Percentiles rank a stretch among this genome's conserved stretches.
Conservation (phyloP, 2,797 vertebrate genomes). For the Chiroxiphia lanceolata region DNA sequence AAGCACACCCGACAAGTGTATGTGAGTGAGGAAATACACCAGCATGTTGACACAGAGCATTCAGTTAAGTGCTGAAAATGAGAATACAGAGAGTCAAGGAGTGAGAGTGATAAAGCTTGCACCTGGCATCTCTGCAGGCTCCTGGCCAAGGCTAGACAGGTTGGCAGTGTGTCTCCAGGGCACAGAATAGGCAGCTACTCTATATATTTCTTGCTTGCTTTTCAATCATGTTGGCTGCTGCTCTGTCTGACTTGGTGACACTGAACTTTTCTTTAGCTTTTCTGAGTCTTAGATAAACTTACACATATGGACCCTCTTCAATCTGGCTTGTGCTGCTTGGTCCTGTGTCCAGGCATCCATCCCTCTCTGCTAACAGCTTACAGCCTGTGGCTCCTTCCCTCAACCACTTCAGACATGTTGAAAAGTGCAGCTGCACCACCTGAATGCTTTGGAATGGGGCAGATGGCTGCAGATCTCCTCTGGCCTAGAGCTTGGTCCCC, state of each 20-base stretch:
- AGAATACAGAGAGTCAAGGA: neutral
- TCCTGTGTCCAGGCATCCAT: neutral
- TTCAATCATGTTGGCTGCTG: neutral
- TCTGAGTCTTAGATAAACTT: constrained; percentile 5
- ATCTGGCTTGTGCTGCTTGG: neutral
- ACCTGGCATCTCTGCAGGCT: neutral
- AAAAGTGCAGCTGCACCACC: neutral
- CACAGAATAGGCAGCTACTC: neutral
- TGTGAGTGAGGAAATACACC: neutral
- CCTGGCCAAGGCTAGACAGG: neutral
- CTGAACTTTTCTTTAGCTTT: neutral
- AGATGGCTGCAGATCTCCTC: neutral
- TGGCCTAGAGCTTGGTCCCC: neutral
- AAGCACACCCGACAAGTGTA: neutral
- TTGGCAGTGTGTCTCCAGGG: neutral
- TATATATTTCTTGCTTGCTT: constrained; percentile 38
- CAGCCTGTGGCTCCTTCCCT: neutral
- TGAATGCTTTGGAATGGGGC: neutral
- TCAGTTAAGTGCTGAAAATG: neutral
- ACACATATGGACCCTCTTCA: neutral
- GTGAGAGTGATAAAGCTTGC: neutral
- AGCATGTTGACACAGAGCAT: neutral
- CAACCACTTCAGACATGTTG: neutral
- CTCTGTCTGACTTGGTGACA: neutral
- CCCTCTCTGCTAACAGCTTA: neutral